phyloP scores from a whole-genome alignment of 2,888 invertebrate genomes.

The Boloria selene region DNA sequence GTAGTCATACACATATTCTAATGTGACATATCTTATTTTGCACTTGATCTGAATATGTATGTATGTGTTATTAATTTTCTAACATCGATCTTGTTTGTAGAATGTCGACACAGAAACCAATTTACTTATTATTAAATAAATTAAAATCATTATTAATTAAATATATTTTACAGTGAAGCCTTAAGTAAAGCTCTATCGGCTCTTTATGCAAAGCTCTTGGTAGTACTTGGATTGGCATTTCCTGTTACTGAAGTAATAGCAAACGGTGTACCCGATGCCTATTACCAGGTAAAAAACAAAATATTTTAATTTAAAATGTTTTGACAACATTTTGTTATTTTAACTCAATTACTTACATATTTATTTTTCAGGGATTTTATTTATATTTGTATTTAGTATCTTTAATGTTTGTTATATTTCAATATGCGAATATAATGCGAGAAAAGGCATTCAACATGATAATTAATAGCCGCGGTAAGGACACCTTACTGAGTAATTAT shows the following conservation, averaged over 20 bases:
- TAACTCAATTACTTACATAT: not conserved
- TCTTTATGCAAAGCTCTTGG: slow-evolving; percentile 91
- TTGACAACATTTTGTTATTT: no score
- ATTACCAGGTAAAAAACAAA: slow-evolving; percentile 85
- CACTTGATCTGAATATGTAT: no score
- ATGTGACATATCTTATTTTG: no score
- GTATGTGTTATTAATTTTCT: no score
- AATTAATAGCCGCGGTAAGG: slow-evolving; percentile 77
- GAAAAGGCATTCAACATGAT: slow-evolving; percentile 84
- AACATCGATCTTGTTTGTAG: no score
- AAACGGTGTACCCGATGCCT: slow-evolving; percentile 86
- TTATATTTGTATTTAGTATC: slow-evolving; percentile 90
- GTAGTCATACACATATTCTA: no score
- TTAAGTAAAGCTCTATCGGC: slow-evolving; percentile 89
- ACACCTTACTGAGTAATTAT: slow-evolving; percentile 25
- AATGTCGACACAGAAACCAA: no score
- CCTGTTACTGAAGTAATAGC: slow-evolving; percentile 94
- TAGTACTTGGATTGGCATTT: slow-evolving; percentile 92
- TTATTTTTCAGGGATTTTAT: slow-evolving; percentile 87
- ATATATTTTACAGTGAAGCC: slow-evolving; percentile 82
- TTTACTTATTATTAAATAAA: not conserved
- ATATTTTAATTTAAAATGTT: not conserved
- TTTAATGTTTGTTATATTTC: slow-evolving; percentile 88
- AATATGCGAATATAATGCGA: slow-evolving; percentile 85
- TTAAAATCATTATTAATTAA: not conserved